Conservation (phyloP, 2,797 vertebrate genomes). For the Sternotherus odoratus region DNA sequence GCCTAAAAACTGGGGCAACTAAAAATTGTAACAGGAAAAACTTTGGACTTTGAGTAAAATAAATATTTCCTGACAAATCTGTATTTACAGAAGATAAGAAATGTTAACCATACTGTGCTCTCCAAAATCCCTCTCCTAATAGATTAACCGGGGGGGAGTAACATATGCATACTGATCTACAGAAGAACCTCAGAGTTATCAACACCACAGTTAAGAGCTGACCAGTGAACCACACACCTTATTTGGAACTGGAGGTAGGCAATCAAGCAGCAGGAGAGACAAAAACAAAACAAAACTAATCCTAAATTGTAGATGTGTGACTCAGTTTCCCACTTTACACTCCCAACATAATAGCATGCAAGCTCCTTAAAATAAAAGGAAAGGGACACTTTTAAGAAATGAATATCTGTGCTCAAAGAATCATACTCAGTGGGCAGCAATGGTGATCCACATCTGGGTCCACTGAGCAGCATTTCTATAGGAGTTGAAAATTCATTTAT, state of each 20-base stretch:
- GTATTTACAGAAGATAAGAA: not conserved
- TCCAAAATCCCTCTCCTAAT: not conserved
- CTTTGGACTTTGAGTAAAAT: not conserved
- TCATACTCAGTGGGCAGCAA: conserved; percentile 37
- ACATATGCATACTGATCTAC: not conserved
- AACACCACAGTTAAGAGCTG: no score
- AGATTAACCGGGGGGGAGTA: not conserved
- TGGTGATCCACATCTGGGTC: conserved; percentile 29
- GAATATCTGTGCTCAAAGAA: conserved; percentile 40
- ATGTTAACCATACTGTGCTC: not conserved
- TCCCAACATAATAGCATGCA: not conserved
- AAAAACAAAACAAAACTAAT: not conserved
- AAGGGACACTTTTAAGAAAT: not conserved
- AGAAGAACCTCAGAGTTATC: no score
- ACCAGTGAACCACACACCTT: no score
- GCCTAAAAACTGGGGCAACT: not conserved
- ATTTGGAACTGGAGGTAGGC: no score
- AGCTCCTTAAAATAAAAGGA: conserved; percentile 22
- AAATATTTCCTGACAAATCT: not conserved
- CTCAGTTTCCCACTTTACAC: not conserved
- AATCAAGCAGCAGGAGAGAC: no score
- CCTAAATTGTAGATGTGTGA: not conserved
- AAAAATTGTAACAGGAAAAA: not conserved
- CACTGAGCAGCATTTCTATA: conserved; percentile 41
- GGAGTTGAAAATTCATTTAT: conserved; percentile 73